Conservation (phyloP, 2,797 vertebrate genomes). For the Fundulus diaphanus region DNA sequence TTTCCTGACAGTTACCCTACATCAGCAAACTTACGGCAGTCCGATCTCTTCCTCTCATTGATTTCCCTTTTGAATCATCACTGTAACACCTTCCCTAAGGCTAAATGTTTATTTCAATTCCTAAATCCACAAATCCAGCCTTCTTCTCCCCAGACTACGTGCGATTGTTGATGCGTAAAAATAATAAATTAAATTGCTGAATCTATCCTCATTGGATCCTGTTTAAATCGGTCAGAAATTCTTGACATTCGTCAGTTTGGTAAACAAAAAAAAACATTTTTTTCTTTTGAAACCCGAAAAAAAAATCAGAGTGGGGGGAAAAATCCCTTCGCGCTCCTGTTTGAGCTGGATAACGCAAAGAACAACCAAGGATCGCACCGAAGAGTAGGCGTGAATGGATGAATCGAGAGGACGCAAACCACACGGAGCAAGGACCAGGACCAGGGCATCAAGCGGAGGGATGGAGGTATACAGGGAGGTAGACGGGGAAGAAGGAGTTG, state of each 20-base stretch:
- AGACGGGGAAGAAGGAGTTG: slow-evolving; percentile 46
- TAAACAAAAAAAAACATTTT: slow-evolving; percentile 1
- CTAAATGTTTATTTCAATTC: slow-evolving; percentile 37
- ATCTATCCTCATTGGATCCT: slow-evolving; percentile 43
- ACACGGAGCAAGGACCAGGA: slow-evolving; percentile 59
- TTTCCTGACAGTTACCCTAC: slow-evolving; percentile 45
- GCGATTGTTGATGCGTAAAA: slow-evolving; percentile 75
- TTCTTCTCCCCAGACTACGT: slow-evolving; percentile 59
- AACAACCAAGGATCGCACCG: slow-evolving; percentile 62
- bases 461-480: slow-evolving; percentile 57
- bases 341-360: slow-evolving; percentile 59
- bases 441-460: slow-evolving; percentile 62
- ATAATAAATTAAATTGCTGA: slow-evolving; percentile 65
- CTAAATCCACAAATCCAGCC: slow-evolving; percentile 42
- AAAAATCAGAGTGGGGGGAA: slow-evolving; percentile 19
- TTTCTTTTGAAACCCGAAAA: slow-evolving; percentile 16
- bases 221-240: slow-evolving; percentile 41
- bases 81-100: slow-evolving; percentile 46
- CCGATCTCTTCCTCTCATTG: slow-evolving; percentile 41
- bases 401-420: slow-evolving; percentile 61
- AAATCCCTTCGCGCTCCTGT: slow-evolving; percentile 23
- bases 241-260: slow-evolving; percentile 28
- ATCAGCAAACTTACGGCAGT: slow-evolving; percentile 69
- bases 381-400: slow-evolving; percentile 75
- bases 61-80: slow-evolving; percentile 13